Evolutionary conservation across 2,888 invertebrate species (phyloP).

Genomic region (Drosophila melanosoma): DNA sequence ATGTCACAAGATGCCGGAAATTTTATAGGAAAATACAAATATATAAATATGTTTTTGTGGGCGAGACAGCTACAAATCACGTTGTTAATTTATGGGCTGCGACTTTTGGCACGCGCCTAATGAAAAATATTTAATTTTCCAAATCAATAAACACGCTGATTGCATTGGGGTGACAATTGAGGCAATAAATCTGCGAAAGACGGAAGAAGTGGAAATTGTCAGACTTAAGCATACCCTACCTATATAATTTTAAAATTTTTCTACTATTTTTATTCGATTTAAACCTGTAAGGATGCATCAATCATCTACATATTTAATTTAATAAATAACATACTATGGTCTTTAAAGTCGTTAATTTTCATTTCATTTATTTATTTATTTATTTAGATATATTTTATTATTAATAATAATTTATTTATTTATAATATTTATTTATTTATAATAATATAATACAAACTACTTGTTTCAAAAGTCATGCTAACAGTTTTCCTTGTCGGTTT

Average conservation of each 20-base stretch:
- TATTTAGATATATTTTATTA: no score
- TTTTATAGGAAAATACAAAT: slow-evolving; percentile 36
- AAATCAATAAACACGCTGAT: slow-evolving; percentile 81
- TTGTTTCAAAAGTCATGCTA: not conserved
- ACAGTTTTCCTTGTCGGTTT: no score
- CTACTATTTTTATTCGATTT: not conserved
- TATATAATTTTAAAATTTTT: rapidly evolving
- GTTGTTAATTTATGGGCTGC: slow-evolving; percentile 67
- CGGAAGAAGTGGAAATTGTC: slow-evolving; percentile 5
- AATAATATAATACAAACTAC: not conserved
- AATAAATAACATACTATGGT: no score
- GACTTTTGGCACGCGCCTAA: slow-evolving; percentile 67
- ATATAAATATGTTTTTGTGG: slow-evolving; percentile 9
- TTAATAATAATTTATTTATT: no score
- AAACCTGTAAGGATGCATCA: no score
- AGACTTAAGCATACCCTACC: slow-evolving; percentile 11
- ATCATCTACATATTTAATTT: not conserved
- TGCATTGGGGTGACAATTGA: slow-evolving; percentile 77
- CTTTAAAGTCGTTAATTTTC: not conserved
- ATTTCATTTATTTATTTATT: not conserved
- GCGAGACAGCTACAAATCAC: slow-evolving; percentile 56
- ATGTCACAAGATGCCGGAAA: slow-evolving; percentile 58
- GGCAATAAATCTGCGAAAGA: slow-evolving; percentile 71
- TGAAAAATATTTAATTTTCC: slow-evolving; percentile 78
- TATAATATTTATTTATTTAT: no score